Percentiles rank a stretch among this genome's conserved stretches.
These are phyloP conservation scores for Mythimna ferrago DNA, from an alignment of 2,888 invertebrate species.

Conservation along the genomic window DNA sequence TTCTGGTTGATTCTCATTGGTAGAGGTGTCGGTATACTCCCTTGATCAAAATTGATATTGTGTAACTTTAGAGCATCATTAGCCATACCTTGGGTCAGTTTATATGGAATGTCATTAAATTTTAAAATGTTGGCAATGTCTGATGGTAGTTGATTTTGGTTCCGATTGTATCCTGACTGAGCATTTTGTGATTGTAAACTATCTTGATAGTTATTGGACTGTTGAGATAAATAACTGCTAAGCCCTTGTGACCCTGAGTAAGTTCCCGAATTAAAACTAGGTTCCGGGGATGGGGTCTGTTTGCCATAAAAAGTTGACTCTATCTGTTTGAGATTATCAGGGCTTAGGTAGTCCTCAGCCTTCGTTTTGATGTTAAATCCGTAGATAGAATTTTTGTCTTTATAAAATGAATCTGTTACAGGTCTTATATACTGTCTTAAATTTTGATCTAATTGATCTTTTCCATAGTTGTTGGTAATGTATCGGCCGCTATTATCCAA, in stretches of 20 bases:
- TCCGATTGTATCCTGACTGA: conserved; percentile 73
- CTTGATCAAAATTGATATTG: conserved; percentile 80
- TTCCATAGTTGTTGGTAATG: conserved; percentile 73
- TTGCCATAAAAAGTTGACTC: conserved; percentile 76
- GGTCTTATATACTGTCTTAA: conserved; percentile 80
- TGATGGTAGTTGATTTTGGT: conserved; percentile 71
- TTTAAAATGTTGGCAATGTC: conserved; percentile 81
- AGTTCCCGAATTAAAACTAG: conserved; percentile 71
- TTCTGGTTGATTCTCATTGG: conserved; percentile 86
- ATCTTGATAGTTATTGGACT: conserved; percentile 74
- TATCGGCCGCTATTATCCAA: conserved; percentile 73
- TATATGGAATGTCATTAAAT: conserved; percentile 84
- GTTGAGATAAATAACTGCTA: conserved; percentile 72
- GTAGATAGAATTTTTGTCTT: conserved; percentile 84
- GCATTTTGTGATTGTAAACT: conserved; percentile 74
- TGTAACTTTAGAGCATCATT: conserved; percentile 76
- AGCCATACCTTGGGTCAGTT: conserved; percentile 78
- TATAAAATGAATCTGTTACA: conserved; percentile 82
- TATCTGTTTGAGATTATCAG: conserved; percentile 75
- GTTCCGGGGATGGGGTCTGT: conserved; percentile 73
- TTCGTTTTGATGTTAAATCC: conserved; percentile 82
- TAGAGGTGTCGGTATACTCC: conserved; percentile 77
- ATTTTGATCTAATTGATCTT: conserved; percentile 79
- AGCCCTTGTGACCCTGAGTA: conserved; percentile 73
- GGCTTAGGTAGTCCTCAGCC: conserved; percentile 73